Base-by-base conservation (phyloP, 2,797 vertebrate species). In the Triplophysa yarkandensis region DNA sequence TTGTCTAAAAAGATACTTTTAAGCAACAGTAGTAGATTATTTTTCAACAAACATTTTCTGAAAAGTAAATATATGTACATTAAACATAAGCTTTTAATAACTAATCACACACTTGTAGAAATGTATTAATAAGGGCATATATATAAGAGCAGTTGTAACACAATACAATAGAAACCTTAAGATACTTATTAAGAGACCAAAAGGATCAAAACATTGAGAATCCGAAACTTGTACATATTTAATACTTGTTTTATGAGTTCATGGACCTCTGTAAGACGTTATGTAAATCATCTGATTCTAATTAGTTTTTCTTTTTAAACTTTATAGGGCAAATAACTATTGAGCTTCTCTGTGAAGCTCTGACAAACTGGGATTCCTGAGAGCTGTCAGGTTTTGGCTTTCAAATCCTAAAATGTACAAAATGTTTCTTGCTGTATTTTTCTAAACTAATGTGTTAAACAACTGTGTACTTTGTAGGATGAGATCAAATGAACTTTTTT, bases 281-380 rank as follows among this genome's bases (percentile, higher is more conserved):
- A 5, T 4, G 5, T 10, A 34, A 46, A 28, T 6, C 11, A 30
- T n/a, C 43, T 57, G 25, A 0, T 17, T 67, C 25, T 32, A 25
- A 74, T 44, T 48, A 13, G 21, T 55, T 13, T 13, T 1, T 58
- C 21, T 62, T 50, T 74, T 69, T 10, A 19, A 2, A 13, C 30
- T 55, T 41, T 76, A 54, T 52, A 84, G 83, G 74, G 63, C 79
- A 21, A 78, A 48, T 54, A 28, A 79, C 44, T 83, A 80, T 67
- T 86, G 54, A 86, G 10, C 68, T 14, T n/a, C 25, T 67, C 41
- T 55, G 34, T 30, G 16, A 57, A 55, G 25, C 13, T 28, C 11
- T 55, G 13, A 28, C 25, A 55, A 16, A 21, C 61, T 50, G 3
- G 28, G 32, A 64, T 13, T n/a, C n/a, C n/a, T n/a, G 9, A 71